Evolutionary conservation across 2,888 invertebrate genomes (phyloP).

Genomic region (Eilema caniola): DNA sequence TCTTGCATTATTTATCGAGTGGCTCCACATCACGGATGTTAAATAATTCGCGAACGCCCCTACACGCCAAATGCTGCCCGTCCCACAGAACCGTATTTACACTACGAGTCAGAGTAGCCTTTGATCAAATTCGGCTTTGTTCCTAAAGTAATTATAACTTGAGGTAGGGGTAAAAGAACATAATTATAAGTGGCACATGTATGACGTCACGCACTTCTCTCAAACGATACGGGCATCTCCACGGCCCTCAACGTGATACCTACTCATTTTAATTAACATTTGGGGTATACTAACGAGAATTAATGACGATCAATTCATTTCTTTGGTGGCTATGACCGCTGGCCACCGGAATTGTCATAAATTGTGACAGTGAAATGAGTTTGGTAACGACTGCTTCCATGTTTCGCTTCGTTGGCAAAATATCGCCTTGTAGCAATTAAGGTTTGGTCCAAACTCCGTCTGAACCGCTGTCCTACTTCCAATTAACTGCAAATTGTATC

Average conservation of each 20-base stretch:
- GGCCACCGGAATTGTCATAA: conserved; percentile 32
- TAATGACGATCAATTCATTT: conserved; percentile 32
- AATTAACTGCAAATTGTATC: conserved; percentile 48
- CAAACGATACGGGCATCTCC: conserved; percentile 17
- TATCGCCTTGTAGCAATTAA: conserved; percentile 46
- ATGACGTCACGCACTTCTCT: conserved; percentile 24
- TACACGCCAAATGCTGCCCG: conserved; percentile 11
- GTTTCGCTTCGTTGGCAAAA: conserved; percentile 29
- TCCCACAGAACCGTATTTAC: conserved; percentile 18
- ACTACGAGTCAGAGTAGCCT: conserved; percentile 32
- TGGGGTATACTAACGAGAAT: conserved; percentile 20
- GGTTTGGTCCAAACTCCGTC: conserved; percentile 13
- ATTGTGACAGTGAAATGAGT: conserved; percentile 41
- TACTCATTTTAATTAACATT: conserved; percentile 41
- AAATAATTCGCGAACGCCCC: conserved; percentile 40
- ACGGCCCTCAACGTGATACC: conserved; percentile 18
- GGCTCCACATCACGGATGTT: conserved; percentile 37
- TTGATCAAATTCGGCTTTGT: conserved; percentile 41
- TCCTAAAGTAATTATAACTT: conserved; percentile 42
- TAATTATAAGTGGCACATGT: conserved; percentile 37
- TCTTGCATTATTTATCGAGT: conserved; percentile 44
- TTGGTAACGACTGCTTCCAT: conserved; percentile 23
- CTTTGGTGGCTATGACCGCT: conserved; percentile 24
- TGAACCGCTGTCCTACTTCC: conserved; percentile 24
- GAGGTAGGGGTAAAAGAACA: conserved; percentile 26